A percentile compares a stretch with the other conserved stretches of the same genome.
phyloP scores from a whole-genome alignment of 1,140 invertebrate species.

The Argopecten irradians region DNA sequence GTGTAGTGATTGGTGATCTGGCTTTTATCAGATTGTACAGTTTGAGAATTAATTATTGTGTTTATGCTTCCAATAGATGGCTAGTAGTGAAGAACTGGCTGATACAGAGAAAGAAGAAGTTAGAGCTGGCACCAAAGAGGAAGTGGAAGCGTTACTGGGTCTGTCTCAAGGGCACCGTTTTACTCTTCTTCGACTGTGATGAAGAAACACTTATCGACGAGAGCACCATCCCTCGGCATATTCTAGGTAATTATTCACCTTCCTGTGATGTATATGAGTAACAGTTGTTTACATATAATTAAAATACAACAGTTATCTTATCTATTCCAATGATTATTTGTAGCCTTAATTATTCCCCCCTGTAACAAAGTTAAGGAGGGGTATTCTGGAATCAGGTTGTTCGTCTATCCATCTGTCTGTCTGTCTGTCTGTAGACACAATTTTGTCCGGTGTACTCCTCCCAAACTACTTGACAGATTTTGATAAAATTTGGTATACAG shows the following conservation, averaged over 20 bases:
- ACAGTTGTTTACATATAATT: background rate
- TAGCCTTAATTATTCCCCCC: background rate
- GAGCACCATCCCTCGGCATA: conserved; percentile 71
- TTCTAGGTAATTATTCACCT: conserved; percentile 69
- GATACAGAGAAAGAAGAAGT: conserved; percentile 93
- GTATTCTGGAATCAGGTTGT: no score
- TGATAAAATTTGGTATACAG: no score
- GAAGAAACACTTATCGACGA: conserved; percentile 86
- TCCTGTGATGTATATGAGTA: no score
- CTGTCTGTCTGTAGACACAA: no score
- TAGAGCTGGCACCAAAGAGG: conserved; percentile 94
- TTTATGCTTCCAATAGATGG: conserved; percentile 83
- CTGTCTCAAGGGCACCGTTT: conserved; percentile 96
- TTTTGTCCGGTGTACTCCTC: no score
- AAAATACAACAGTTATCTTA: background rate
- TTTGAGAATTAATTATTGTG: no score
- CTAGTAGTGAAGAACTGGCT: conserved; percentile 99
- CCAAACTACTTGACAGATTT: no score
- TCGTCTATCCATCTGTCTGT: no score
- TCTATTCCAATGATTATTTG: background rate
- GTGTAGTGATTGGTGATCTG: no score
- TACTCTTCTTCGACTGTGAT: conserved; percentile 97
- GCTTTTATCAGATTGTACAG: no score
- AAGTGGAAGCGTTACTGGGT: conserved; percentile 99
- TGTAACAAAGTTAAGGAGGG: no score